Percentiles rank a stretch among this genome's conserved stretches.
These are phyloP conservation scores for Calyptommatus sinebrachiatus DNA, from an alignment of 2,113 vertebrate genomes.

Conservation along the genomic window DNA sequence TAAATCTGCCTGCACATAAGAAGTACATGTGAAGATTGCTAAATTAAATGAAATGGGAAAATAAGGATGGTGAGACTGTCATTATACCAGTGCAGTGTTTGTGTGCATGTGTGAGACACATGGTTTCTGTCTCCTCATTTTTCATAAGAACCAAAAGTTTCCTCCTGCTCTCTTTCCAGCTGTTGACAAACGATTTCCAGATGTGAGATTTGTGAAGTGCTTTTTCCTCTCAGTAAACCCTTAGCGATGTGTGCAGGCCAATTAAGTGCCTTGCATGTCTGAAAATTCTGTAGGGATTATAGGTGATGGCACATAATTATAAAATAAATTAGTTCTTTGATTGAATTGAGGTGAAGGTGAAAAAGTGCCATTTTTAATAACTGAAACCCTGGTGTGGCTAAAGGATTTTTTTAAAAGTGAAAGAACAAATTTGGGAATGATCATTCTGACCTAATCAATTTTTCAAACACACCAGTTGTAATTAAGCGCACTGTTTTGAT, in stretches of 20 bases:
- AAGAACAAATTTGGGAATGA: not conserved
- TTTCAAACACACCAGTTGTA: not conserved
- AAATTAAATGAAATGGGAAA: conserved; percentile 60
- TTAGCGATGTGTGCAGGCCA: conserved; percentile 64
- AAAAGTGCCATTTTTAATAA: not conserved
- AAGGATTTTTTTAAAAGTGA: not conserved
- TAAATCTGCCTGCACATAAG: conserved; percentile 37
- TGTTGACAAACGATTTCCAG: conserved; percentile 97
- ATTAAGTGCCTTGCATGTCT: not conserved
- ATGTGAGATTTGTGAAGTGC: conserved; percentile 87
- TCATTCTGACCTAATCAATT: not conserved
- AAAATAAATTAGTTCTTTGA: not conserved
- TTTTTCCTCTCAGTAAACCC: conserved; percentile 74
- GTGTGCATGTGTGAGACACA: conserved; percentile 76
- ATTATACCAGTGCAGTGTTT: conserved; percentile 79
- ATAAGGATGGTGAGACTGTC: conserved; percentile 53
- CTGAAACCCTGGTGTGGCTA: not conserved
- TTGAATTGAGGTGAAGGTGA: not conserved
- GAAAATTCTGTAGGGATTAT: not conserved
- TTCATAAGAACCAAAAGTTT: conserved; percentile 89
- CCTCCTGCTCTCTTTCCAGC: conserved; percentile 94
- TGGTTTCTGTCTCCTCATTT: conserved; percentile 98
- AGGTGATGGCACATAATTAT: not conserved
- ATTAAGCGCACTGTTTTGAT: not conserved
- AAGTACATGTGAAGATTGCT: conserved; percentile 77